Base-by-base conservation (phyloP, 2,113 vertebrate species). In the Todiramphus chloris region DNA sequence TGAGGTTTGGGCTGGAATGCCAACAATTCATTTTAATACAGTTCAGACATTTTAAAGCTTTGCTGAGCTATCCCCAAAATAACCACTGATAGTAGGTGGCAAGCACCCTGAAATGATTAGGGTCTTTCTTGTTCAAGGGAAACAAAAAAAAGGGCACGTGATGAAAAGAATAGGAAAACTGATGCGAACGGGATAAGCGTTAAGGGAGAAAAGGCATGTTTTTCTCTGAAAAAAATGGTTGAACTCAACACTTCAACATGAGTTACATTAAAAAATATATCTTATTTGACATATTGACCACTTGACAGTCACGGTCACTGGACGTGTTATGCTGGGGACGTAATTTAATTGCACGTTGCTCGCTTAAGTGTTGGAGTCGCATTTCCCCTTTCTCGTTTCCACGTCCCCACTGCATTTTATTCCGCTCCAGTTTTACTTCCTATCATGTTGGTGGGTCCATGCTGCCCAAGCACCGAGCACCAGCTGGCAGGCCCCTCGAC, bases 1-100 rank as follows among this genome's bases (percentile, higher is more conserved):
- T 95, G 95, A 96, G 95, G 96, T 96, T 96, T 96, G 96, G 70
- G 81, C 77, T 96, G 96, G 96, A 96, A 97, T 97, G 95, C 92
- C 86, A 96, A 94, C 94, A 94, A 97, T 95, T 94, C 90, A 73
- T 94, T 94, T 87, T 93, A 96, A 97, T 96, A 94, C 89, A 94
- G 41, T 89, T 96, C 95, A 96, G 95, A 94, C 89, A 94, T 96
- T 89, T 85, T 60, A 70, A 93, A 95, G 92, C 94, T 95, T 89
- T 91, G 94, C 83, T 84, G 74, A 94, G 58, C 89, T 92, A 79
- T 89, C 96, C 92, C 83, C 96, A 91, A 74, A 95, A 97, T 69
- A 97, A 94, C 87, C 91, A 44, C 86, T 94, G 96, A 94, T 94
- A 93, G 94, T 89, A 95, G 95, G 95, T 95, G 96, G 94, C 91